phyloP scores from a whole-genome alignment of 2,113 vertebrate genomes.

The Dromaius novaehollandiae region DNA sequence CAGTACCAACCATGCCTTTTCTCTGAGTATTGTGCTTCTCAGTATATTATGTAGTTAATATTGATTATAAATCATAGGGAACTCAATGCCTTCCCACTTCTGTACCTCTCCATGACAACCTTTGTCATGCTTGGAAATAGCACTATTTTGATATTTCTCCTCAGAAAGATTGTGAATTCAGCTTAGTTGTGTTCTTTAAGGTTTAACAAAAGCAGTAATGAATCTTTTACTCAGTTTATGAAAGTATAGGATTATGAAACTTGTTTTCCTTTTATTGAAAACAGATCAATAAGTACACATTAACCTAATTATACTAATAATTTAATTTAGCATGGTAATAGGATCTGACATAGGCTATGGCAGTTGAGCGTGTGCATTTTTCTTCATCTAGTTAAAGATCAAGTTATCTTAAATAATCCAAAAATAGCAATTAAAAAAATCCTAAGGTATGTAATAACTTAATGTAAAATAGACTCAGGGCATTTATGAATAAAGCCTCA shows the following conservation, averaged over 20 bases:
- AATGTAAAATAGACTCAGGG: neutral
- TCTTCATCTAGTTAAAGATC: neutral
- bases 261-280: neutral
- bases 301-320: constrained; percentile 23
- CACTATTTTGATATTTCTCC: constrained; percentile 22
- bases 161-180: neutral
- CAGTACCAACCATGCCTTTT: neutral
- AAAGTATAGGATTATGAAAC: neutral
- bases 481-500: neutral
- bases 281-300: neutral
- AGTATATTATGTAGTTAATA: constrained; percentile 65
- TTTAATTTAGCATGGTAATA: neutral
- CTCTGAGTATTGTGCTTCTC: constrained; percentile 1
- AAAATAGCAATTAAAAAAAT: neutral
- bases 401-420: neutral
- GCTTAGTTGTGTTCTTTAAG: neutral
- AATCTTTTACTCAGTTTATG: neutral
- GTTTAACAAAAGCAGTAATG: neutral
- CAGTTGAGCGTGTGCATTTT: neutral
- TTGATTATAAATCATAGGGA: constrained; percentile 65
- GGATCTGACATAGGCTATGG: neutral
- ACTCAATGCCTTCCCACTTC: neutral
- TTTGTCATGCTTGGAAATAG: neutral
- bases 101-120: neutral
- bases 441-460: neutral